Base-by-base conservation (phyloP, 2,888 invertebrate genomes). In the Criorhina ranunculi region DNA sequence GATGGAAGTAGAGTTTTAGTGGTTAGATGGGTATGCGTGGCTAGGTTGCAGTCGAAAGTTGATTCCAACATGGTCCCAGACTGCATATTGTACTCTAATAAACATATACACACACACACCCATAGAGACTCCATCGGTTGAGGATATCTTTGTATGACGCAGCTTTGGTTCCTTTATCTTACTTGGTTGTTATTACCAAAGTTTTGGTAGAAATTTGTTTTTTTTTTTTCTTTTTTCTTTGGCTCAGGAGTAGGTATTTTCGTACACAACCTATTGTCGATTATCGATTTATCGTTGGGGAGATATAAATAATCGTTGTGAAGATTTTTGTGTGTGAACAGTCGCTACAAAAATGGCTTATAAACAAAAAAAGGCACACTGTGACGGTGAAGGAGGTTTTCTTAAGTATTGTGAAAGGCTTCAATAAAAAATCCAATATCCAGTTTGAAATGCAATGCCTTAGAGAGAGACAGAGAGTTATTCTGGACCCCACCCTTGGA, bases 221-320 rank as follows among this genome's bases (percentile, higher is more conserved):
- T 17, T 19, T 31, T 57, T 67, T 75, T 40, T 40, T 24, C 9
- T 37, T 17, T 64, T 64, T 62, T 33, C 49, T 49, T 31, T 49
- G 8, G 8, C 19, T 49, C 49, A 9, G 9, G 12, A 29, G 11
- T 67, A 7, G 17, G 51, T 51, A 53, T 73, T 53, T 33, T 66
- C 31, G 57, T 29, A 6, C n/a, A 82, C 78, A 82, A 82, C 64
- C 75, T 78, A 78, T 85, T 86, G 85, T 75, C 77, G 86, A 86
- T 86, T 86, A 78, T 85, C 81, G 85, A 86, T 86, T 86, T 86
- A 81, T 81, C 86, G 75, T 73, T 78, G 67, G 86, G 70, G 78
- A 55, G 78, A 81, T 70, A 81, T 81, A 86, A 86, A 81, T 86
- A 86, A 86, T 78, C 78, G 70, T 86, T 76, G 42, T 37, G 37